phyloP scores from a whole-genome alignment of 2,888 invertebrate genomes.

The Venustoraphidia nigricollis region DNA sequence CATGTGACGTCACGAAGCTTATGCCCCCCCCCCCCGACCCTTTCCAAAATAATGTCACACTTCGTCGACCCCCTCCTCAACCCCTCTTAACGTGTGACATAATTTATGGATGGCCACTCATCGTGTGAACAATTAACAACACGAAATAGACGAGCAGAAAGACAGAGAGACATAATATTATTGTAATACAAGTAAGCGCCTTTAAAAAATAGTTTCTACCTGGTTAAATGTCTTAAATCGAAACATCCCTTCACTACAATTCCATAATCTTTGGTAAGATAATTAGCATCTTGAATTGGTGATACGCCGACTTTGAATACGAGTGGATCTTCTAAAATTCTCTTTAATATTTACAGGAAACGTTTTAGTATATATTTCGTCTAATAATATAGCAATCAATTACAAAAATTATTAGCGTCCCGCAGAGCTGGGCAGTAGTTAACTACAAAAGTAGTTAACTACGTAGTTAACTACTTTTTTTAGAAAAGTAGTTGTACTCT shows the following conservation, averaged over 20 bases:
- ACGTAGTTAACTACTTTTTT: no score
- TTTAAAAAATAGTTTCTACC: conserved; percentile 6
- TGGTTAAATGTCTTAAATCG: conserved; percentile 51
- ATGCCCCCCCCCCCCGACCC: no score
- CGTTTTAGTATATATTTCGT: not conserved
- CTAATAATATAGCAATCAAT: not conserved
- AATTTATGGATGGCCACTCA: no score
- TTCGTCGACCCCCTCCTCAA: no score
- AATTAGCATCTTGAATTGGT: conserved; percentile 50
- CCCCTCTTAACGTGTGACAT: no score
- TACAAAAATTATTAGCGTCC: no score
- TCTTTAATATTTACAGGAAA: not conserved
- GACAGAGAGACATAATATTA: conserved; percentile 20
- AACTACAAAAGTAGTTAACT: no score
- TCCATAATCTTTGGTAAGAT: conserved; percentile 46
- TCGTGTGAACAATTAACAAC: no score
- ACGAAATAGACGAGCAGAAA: conserved; percentile 17
- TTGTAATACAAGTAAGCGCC: not conserved
- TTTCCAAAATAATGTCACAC: no score
- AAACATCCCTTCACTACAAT: conserved; percentile 41
- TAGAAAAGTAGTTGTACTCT: no score
- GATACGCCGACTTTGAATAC: conserved; percentile 68
- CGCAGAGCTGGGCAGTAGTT: no score
- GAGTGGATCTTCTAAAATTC: conserved; percentile 39
- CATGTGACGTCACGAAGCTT: no score